Evolutionary conservation across 2,888 invertebrate species (phyloP), one percentile per base, ranked within the genome.

Genomic region (Drosophila vallismaia): DNA sequence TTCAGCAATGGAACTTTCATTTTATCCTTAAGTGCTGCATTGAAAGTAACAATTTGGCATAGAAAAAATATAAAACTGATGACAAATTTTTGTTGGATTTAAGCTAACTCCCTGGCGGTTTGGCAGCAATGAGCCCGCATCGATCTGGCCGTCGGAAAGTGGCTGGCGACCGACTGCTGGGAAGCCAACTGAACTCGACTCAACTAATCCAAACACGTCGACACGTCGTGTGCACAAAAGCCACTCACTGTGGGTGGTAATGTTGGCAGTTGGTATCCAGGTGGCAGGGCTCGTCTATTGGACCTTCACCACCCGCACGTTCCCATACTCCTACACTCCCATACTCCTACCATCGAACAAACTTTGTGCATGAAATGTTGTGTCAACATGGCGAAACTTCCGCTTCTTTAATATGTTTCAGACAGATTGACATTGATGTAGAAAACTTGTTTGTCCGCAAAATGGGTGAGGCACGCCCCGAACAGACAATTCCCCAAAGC

Each of bases 361-460:
- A 79, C 78, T 84, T 82, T 80, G 79, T 67, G 75, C 82, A 77
- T 84, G 76, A 84, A 85, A 84, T 86, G 82, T 84, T 86, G 76
- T 86, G 85, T 76, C 80, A 89, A 86, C 81, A 85, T 88, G 86
- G 88, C 83, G 78, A 85, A 84, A 88, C 84, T 88, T 88, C 84
- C 87, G 87, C 79, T 84, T 71, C 78, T 79, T 83, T 83, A 89
- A 89, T 89, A 84, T 86, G 87, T 83, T 88, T 86, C 82, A 73
- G 89, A 89, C 89, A 89, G 86, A 86, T 89, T 89, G 89, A 89
- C 89, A 88, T 82, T 89, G 89, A 90, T 87, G 89, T 81, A 76
- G 76, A 79, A 85, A 88, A 88, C 80, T 87, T 88, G 80, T 77
- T 81, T 85, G 73, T 73, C 76, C 75, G 77, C 79, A 83, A 75